Base-by-base conservation (phyloP, 2,888 invertebrate genomes). In the Nymphalis c-album region DNA sequence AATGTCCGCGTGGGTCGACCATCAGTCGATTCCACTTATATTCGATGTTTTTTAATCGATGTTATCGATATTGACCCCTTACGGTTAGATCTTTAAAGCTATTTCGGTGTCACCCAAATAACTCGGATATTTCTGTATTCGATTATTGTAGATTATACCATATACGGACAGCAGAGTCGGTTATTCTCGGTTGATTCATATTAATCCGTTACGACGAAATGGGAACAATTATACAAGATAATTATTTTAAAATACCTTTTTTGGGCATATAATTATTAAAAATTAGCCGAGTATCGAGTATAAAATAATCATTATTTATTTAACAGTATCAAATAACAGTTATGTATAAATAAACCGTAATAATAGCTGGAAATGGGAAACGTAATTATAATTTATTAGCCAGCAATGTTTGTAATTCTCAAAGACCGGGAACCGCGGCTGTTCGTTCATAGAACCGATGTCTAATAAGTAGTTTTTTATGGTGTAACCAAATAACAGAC, bases 1-100 rank as follows among this genome's bases (percentile, higher is more conserved):
- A 31, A 5, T 55, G 55, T 40, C 60, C 40, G 71, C 71, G 73
- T 70, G 70, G 73, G 71, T 61, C 40, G 73, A 65, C 6, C 64
- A 60, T 53, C 57, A 60, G 35, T 65, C 35, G 60, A 50, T 64
- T 66, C 60, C 35, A 55, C 17, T 58, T 45, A 35, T 70, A 65
- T 69, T 62, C 45, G 60, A 16, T 59, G 31, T n/a, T n/a, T 51
- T 51, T 64, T 68, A 69, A 72, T 61, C 64, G 68, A 67, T 68
- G 62, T 53, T 62, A 46, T 55, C 63, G 70, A 73, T 22, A 22
- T 71, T 68, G 68, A 63, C 50, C 60, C 18, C 57, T 18, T 40
- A 18, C 18, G 18, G 48, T 58, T 31, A 47, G 45, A 51, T 46
- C 45, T 64, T 58, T 64, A 63, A 64, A 69, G 67, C 48, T 70